These are phyloP conservation scores for Saxicola maurus DNA, from an alignment of 2,797 vertebrate species.

Conservation along the genomic window DNA sequence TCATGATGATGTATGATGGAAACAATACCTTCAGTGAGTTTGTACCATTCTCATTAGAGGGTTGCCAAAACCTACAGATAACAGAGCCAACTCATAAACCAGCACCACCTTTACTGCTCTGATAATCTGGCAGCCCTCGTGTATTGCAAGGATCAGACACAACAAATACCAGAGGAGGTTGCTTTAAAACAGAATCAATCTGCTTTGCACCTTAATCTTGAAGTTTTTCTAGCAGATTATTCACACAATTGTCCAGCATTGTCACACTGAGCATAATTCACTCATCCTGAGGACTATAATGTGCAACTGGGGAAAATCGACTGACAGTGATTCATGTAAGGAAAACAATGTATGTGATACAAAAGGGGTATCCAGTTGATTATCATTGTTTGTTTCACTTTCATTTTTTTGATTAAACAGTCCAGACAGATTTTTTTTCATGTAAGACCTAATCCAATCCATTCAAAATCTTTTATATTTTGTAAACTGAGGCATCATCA, in stretches of 20 bases:
- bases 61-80: not conserved
- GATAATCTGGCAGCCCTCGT: not conserved
- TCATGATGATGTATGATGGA: not conserved
- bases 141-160: not conserved
- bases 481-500: not conserved
- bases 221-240: not conserved
- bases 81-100: not conserved
- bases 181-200: not conserved
- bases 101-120: not conserved
- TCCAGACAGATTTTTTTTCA: not conserved
- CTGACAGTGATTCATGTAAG: not conserved
- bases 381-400: not conserved
- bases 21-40: not conserved
- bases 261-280: not conserved
- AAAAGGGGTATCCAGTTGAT: not conserved
- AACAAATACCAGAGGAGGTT: not conserved
- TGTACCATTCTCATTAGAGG: not conserved
- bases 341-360: not conserved
- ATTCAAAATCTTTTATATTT: not conserved
- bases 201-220: not conserved
- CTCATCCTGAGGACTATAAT: not conserved
- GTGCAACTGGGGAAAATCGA: not conserved
- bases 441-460: not conserved
- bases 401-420: not conserved
- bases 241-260: not conserved